Percentiles rank a stretch among this genome's conserved stretches.
Evolutionary conservation across 2,888 invertebrate genomes (phyloP).

Genomic region (Calameuta idolon): DNA sequence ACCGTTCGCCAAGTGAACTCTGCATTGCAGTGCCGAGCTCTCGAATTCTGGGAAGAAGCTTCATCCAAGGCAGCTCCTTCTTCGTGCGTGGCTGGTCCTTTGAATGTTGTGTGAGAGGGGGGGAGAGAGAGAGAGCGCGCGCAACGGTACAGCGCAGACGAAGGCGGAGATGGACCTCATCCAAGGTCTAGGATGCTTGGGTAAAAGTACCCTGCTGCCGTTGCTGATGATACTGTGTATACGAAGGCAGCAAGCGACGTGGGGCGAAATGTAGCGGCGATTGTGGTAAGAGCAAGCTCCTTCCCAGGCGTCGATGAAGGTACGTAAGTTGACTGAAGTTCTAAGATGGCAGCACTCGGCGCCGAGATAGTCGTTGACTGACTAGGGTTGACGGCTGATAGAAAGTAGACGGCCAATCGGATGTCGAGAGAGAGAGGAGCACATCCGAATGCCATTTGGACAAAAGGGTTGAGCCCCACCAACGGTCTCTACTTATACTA

Average conservation of each 20-base stretch:
- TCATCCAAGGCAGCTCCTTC: too few relatives aligned
- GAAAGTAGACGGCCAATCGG: constrained; percentile 64
- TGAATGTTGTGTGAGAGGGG: too few relatives aligned
- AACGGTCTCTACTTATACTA: constrained; percentile 67
- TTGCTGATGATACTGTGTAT: neutral
- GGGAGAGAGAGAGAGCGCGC: too few relatives aligned
- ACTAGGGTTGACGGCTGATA: constrained; percentile 57
- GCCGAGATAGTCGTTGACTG: constrained; percentile 30
- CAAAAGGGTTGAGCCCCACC: constrained; percentile 66
- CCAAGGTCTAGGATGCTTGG: neutral
- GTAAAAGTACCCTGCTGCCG: neutral
- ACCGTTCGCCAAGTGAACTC: too few relatives aligned
- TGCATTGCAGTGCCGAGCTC: too few relatives aligned
- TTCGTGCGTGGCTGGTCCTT: too few relatives aligned
- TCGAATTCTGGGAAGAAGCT: too few relatives aligned
- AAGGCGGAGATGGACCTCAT: too few relatives aligned
- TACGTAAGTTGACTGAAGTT: constrained; percentile 2
- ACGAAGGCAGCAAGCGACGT: too few relatives aligned
- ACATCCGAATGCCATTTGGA: constrained; percentile 67
- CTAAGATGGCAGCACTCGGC: constrained; percentile 1
- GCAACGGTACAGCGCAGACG: too few relatives aligned
- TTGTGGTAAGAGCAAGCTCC: neutral
- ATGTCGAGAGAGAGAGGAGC: constrained; percentile 56
- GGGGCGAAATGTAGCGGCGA: neutral
- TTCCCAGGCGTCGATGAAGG: constrained; percentile 14